phyloP scores from a whole-genome alignment of 2,888 invertebrate species.

The Cheilosia vernalis region DNA sequence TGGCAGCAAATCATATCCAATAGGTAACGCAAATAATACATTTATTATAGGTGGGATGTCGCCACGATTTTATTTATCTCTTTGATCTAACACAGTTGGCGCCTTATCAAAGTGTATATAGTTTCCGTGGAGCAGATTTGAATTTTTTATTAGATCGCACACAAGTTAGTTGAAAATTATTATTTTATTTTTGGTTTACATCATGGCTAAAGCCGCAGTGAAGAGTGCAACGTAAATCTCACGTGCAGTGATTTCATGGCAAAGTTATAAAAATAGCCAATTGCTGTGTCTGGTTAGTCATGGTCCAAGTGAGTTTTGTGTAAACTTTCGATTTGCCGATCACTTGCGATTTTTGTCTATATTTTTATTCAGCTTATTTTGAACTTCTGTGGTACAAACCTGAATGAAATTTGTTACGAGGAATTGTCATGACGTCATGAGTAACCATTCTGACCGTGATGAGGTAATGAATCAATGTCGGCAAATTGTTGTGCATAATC shows the following conservation, averaged over 20 bases:
- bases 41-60: constrained; percentile 23
- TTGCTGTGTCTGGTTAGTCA: constrained; percentile 26
- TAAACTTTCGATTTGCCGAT: constrained; percentile 18
- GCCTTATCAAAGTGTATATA: constrained; percentile 21
- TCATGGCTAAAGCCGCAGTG: neutral
- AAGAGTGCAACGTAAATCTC: constrained; percentile 21
- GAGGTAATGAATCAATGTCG: too few species aligned
- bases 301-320: neutral
- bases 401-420: neutral
- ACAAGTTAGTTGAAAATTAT: neutral
- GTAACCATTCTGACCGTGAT: too few species aligned
- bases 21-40: constrained; percentile 9
- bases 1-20: constrained; percentile 60
- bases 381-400: neutral
- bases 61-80: constrained; percentile 14
- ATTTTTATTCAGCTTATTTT: neutral
- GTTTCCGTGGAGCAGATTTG: constrained; percentile 52
- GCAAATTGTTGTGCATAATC: too few species aligned
- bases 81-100: constrained; percentile 55
- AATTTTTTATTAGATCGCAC: constrained; percentile 31
- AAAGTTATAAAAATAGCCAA: constrained; percentile 32
- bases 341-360: neutral
- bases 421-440: too few species aligned
- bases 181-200: neutral
- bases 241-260: constrained; percentile 49